These are phyloP conservation scores for Periparus ater DNA, from an alignment of 2,797 vertebrate species.

Conservation along the genomic window DNA sequence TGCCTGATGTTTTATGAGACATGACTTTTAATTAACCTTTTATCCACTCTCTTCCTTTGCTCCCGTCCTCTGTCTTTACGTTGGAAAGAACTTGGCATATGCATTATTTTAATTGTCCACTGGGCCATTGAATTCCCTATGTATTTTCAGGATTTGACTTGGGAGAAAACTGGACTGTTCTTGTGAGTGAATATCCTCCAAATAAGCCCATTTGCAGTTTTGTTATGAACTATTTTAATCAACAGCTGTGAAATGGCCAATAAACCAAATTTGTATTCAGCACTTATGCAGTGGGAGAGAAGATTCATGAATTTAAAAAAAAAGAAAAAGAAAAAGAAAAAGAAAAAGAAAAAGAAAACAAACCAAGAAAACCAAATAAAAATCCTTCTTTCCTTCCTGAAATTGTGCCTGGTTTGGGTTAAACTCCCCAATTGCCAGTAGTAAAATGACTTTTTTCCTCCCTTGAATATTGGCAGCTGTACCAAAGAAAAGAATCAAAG, in stretches of 20 bases:
- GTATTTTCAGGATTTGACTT: slow-evolving; percentile 8
- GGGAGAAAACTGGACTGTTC: background rate
- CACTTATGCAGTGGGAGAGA: background rate
- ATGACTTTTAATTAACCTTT: slow-evolving; percentile 63
- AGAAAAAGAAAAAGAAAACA: no score
- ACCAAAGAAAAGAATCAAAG: background rate
- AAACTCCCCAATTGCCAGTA: background rate
- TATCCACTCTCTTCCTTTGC: background rate
- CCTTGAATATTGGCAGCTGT: background rate
- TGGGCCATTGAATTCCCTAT: background rate
- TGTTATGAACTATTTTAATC: slow-evolving; percentile 56
- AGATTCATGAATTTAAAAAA: background rate
- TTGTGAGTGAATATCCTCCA: slow-evolving; percentile 11
- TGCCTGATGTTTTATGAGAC: background rate
- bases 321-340: background rate
- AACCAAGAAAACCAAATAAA: background rate
- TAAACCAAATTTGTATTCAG: slow-evolving; percentile 46
- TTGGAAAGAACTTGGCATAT: background rate
- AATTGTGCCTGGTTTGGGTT: background rate
- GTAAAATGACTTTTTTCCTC: background rate
- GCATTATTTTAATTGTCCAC: slow-evolving; percentile 36
- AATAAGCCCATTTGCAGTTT: slow-evolving; percentile 45
- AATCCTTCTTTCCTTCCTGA: background rate
- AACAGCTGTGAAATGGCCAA: slow-evolving; percentile 55
- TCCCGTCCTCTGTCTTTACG: background rate